A percentile compares a stretch with the other conserved stretches of the same genome.
These are phyloP conservation scores for Corythornis vintsioides DNA, from an alignment of 2,113 vertebrate species.

Conservation along the genomic window DNA sequence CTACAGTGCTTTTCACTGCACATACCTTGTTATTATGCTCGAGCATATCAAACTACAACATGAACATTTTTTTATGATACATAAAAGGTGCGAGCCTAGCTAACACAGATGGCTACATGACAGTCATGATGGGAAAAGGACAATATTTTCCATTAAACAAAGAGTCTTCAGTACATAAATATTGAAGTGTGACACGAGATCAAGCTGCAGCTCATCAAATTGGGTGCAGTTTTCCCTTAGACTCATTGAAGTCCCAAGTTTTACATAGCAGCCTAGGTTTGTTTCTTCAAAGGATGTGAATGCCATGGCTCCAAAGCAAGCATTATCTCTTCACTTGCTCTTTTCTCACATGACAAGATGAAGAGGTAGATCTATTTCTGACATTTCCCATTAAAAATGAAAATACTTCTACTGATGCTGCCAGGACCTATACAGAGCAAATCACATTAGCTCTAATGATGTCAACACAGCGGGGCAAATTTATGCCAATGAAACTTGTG, in stretches of 20 bases:
- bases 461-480: not conserved
- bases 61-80: not conserved
- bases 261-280: not conserved
- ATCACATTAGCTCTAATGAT: not conserved
- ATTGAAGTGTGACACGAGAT: not conserved
- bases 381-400: not conserved
- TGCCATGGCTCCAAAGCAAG: not conserved
- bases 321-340: not conserved
- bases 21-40: not conserved
- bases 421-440: not conserved
- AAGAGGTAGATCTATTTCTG: not conserved
- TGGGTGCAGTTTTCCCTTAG: not conserved
- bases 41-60: not conserved
- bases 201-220: not conserved
- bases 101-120: not conserved
- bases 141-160: not conserved
- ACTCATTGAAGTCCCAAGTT: not conserved
- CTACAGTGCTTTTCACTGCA: not conserved
- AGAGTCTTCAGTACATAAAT: not conserved
- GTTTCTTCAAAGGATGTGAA: not conserved
- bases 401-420: not conserved
- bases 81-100: not conserved
- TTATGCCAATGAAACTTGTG: not conserved
- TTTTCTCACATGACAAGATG: not conserved
- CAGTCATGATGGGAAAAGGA: not conserved